A percentile compares a stretch with the other conserved stretches of the same genome.
Evolutionary conservation across 2,797 vertebrate genomes (phyloP).

Genomic region (Pseudotriccus pelzelni): DNA sequence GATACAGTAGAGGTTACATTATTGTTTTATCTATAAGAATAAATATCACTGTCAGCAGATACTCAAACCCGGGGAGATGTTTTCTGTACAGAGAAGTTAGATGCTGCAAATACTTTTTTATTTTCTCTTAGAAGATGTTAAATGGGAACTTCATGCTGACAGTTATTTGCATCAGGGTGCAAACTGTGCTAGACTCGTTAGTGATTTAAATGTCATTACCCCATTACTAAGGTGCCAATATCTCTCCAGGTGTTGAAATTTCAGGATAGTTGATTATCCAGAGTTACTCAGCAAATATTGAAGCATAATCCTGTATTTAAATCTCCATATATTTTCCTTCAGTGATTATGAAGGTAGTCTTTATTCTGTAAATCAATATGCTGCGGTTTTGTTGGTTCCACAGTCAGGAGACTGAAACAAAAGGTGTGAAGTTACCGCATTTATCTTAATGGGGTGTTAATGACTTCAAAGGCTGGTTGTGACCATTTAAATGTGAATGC

Average conservation of each 20-base stretch:
- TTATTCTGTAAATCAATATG: constrained; percentile 56
- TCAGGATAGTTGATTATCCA: neutral
- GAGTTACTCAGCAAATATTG: constrained; percentile 35
- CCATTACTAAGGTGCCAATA: neutral
- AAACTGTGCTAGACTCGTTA: constrained; percentile 16
- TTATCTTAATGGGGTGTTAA: constrained; percentile 74
- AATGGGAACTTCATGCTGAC: constrained; percentile 33
- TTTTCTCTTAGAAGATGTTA: constrained; percentile 12
- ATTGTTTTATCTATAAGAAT: constrained; percentile 25
- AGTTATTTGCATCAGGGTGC: constrained; percentile 43
- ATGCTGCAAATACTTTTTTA: constrained; percentile 3
- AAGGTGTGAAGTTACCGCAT: constrained; percentile 62
- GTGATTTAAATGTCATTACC: constrained; percentile 36
- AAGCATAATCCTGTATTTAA: constrained; percentile 24
- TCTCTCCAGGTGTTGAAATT: constrained; percentile 17
- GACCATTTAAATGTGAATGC: constrained; percentile 71
- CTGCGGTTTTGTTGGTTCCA: constrained; percentile 42
- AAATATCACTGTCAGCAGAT: constrained; percentile 34
- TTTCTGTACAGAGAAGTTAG: constrained; percentile 35
- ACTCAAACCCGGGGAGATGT: neutral
- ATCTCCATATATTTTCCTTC: constrained; percentile 34
- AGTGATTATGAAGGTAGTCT: constrained; percentile 25
- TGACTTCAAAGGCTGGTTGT: constrained; percentile 58
- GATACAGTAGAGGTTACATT: constrained; percentile 13
- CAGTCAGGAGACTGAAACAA: constrained; percentile 54